Evolutionary conservation across 2,888 invertebrate genomes (phyloP), one percentile per base, ranked within the genome.

Genomic region (Eupeodes latifasciatus): DNA sequence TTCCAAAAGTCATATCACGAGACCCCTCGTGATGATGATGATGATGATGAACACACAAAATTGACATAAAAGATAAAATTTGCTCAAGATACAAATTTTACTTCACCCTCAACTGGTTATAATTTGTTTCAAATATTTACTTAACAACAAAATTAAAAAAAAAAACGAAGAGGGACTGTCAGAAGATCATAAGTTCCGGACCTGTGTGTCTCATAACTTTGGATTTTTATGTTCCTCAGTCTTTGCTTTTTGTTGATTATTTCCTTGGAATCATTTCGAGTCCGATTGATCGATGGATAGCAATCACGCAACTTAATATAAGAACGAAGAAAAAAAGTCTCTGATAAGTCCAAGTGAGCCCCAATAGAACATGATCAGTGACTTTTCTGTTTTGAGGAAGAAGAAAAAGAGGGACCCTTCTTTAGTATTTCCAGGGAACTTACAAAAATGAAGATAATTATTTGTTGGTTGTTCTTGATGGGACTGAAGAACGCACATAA

Each of bases 241-340:
- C 5, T 10, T 11, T 19, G 12, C 16, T 67, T 34, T 11, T 14
- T 69, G 27, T 27, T 16, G 14, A 19, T 49, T 40, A 71, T 55
- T 78, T 72, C 72, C 16, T 59, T 57, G 69, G 62, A 82, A 69
- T 62, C 10, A 67, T 61, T 75, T 62, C n/a, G 16, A 14, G 36
- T 77, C 44, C 81, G 69, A 81, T 85, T 81, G 85, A 85, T 85
- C 81, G 78, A 85, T 85, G 85, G 55, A 85, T 40, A 40, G 62
- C 61, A 62, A 81, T 85, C 85, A 85, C 74, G 85, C 78, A 69
- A 81, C 59, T 66, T 66, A 66, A 66, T 66, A 66, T 66, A 27
- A 47, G 10, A 62, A 62, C 4, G 40, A 40, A 19, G 44, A 19
- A 19, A 12, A 40, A 64, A 62, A 77, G 7, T 44, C 34, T 69